These are phyloP conservation scores for Synanthedon andrenaeformis DNA, from an alignment of 2,888 invertebrate genomes.

Conservation along the genomic window DNA sequence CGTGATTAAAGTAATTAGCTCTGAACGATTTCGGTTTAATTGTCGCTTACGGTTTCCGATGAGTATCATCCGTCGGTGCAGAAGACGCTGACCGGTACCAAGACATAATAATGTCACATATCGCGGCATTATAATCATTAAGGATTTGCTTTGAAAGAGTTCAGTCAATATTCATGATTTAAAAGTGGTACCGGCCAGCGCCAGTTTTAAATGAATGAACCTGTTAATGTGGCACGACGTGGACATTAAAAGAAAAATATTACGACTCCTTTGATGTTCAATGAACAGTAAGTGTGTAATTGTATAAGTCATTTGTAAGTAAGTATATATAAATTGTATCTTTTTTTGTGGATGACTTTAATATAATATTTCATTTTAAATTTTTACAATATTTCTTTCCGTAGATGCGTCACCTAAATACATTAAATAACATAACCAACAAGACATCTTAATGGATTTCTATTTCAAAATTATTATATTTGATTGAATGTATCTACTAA, in stretches of 20 bases:
- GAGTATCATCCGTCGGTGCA: conserved; percentile 31
- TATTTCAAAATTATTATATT: no score
- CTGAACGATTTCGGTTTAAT: conserved; percentile 56
- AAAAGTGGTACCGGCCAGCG: neutral
- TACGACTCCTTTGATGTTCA: neutral
- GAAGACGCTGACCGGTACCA: conserved; percentile 2
- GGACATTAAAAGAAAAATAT: neutral
- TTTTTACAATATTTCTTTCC: no score
- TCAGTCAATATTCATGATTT: neutral
- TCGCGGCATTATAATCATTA: neutral
- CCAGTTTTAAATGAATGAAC: neutral
- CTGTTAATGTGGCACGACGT: conserved; percentile 4
- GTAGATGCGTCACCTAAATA: no score
- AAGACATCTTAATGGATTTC: no score
- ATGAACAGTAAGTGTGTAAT: neutral
- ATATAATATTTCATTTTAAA: no score
- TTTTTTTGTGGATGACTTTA: no score
- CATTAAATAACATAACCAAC: no score
- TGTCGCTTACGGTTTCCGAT: conserved; percentile 47
- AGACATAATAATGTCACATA: neutral
- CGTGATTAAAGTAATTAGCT: conserved; percentile 64
- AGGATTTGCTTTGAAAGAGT: no score
- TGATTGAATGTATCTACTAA: no score
- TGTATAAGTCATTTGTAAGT: no score
- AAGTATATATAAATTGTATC: no score